Evolutionary conservation across 2,797 vertebrate species (phyloP), one percentile per base, ranked within the genome.

Genomic region (Botia almorhae): DNA sequence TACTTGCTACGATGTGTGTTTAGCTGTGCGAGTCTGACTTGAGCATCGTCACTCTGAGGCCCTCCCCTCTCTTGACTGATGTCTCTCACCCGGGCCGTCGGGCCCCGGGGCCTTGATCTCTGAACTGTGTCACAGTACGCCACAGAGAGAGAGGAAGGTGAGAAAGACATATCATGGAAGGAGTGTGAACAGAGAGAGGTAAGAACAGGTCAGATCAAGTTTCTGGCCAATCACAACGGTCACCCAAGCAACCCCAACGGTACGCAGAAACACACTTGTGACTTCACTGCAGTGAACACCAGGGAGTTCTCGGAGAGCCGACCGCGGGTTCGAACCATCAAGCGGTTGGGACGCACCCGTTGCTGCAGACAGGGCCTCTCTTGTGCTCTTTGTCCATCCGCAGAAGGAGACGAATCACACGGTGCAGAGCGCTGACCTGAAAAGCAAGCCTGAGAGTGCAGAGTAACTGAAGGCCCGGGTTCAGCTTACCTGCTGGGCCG

Each of bases 381-480:
- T 87, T 87, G 87, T 88, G 73, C 81, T 87, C 81, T 86, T 86
- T 84, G 76, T 80, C 48, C 8, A 14, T 29, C 48, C 6, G 68
- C 7, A 69, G 36, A 48, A 70, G 23, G 17, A 69, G 60, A 43
- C 69, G 69, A 77, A 85, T 82, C 69, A 70, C 70, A 83, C 82
- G 82, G 80, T 68, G 33, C 68, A 86, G 73, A 82, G 76, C 81
- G 83, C 71, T 88, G 87, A 87, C 87, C 84, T 83, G 84, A 84
- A 85, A 84, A 84, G 84, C 69, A 78, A 77, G 82, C 58, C 69
- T 48, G 73, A 79, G 80, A 78, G 81, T 81, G 78, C 81, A 80
- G 87, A 85, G 92, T 92, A 93, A 94, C 89, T 91, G 84, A 93
- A 94, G 92, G 92, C 89, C 77, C 17, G 73, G 91, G 91, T 91